Percentiles rank a stretch among this genome's conserved stretches.
Conservation (phyloP, 2,113 vertebrate species). For the Condylura cristata region DNA sequence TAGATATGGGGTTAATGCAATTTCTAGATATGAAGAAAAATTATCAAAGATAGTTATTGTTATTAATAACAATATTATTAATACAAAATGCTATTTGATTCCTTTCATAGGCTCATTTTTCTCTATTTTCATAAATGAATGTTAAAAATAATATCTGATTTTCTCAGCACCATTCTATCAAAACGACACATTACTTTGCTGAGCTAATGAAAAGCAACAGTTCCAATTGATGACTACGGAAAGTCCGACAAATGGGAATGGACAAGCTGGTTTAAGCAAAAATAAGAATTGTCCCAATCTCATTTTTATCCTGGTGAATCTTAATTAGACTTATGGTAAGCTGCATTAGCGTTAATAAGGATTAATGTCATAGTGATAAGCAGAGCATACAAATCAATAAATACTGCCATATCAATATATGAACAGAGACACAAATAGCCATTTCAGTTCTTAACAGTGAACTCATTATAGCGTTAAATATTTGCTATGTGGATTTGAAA, state of each 20-base stretch:
- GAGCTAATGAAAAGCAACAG: slow-evolving; percentile 68
- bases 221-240: slow-evolving; percentile 56
- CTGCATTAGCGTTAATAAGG: slow-evolving; percentile 74
- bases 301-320: slow-evolving; percentile 77
- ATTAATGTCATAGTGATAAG: slow-evolving; percentile 79
- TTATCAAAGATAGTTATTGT: slow-evolving; percentile 25
- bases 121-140: slow-evolving; percentile 63
- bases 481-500: slow-evolving; percentile 53
- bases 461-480: slow-evolving; percentile 53
- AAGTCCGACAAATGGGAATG: slow-evolving; percentile 67
- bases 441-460: slow-evolving; percentile 59
- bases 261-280: slow-evolving; percentile 71
- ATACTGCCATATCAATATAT: slow-evolving; percentile 69
- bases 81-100: slow-evolving; percentile 30
- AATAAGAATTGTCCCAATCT: slow-evolving; percentile 74
- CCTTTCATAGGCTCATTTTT: slow-evolving; percentile 51
- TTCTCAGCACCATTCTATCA: slow-evolving; percentile 63
- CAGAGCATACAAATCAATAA: slow-evolving; percentile 77
- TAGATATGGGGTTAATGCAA: slow-evolving; percentile 25
- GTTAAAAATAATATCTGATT: slow-evolving; percentile 67
- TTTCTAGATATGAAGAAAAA: slow-evolving; percentile 11
- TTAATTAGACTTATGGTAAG: slow-evolving; percentile 77
- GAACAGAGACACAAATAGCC: slow-evolving; percentile 59
- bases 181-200: slow-evolving; percentile 44
- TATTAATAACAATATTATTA: slow-evolving; percentile 65